Evolutionary conservation across 2,113 vertebrate species (phyloP), one percentile per base, ranked within the genome.

Genomic region (Oostethus manadensis): DNA sequence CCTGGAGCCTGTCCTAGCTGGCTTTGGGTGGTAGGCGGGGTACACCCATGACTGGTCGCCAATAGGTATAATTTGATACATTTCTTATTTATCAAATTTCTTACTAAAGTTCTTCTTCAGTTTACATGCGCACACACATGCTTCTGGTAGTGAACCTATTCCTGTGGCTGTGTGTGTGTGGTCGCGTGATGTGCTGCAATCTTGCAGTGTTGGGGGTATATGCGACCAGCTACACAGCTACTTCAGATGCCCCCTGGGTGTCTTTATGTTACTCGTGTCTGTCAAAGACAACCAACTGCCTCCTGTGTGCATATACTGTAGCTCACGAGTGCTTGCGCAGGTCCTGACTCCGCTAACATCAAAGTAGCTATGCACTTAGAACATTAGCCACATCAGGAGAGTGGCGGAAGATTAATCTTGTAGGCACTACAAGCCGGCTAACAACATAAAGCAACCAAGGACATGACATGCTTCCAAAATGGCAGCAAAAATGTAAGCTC

Each of bases 261-360:
- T 87, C 79, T 86, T 82, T 83, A 81, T 78, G 49, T 64, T 60
- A 50, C 69, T 68, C 60, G 74, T 80, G 69, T 84, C 83, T 85
- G 84, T 82, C 80, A 83, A 73, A 77, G 63, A 80, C 83, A 79
- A 75, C 79, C 82, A 86, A 78, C 85, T 84, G 76, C 76, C 70
- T 73, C 60, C 71, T 48, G 47, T 66, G 60, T 74, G 79, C 57
- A 15, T 80, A 79, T 56, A n/a, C n/a, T n/a, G n/a, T n/a, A 60
- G 72, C 73, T 64, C 76, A 73, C 76, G 64, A 86, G 74, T 69
- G 62, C 62, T 60, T 64, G 67, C 42, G 64, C 74, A 74, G 66
- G 51, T 68, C 76, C 50, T 77, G 29, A 43, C 69, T 55, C 40
- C 21, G 23, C 65, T 76, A 69, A 82, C 76, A 78, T 83, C 73